Base-by-base conservation (phyloP, 2,888 invertebrate genomes). In the Ferrisia virgata region DNA sequence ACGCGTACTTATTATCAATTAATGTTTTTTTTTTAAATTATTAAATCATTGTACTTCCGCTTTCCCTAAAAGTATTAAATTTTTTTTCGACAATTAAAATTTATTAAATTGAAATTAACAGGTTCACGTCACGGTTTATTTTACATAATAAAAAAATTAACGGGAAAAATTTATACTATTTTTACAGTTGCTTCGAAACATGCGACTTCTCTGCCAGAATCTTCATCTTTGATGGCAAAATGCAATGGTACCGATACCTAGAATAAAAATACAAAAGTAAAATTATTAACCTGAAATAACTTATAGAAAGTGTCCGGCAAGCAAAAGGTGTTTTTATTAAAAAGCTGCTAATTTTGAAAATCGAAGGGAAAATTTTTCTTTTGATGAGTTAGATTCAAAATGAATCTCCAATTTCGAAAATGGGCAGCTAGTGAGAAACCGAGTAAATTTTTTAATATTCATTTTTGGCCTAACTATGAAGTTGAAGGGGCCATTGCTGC, bases 141-240 rank as follows among this genome's bases (percentile, higher is more conserved):
- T 22, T 6, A 22, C 53, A 53, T 53, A 47, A 47, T 22, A 53
- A 53, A 22, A 53, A 53, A 53, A 22, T 9, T 22, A 22, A 9
- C 40, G 4, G 13, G 18, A 28, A 25, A 76, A 25, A 72, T 72
- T 80, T 80, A 80, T 47, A 28, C 31, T 80, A 80, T 80, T 53
- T 47, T 80, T 6, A 80, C 9, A 5, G 18, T 53, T 0, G 25
- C 5, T 80, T 80, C 80, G 28, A 80, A 80, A 80, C 80, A 80
- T 31, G 80, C 80, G 13, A 53, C 18, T 33, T 33, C 33, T 53
- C 80, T 53, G 8, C 31, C 40, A 1, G 33, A 15, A 2, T 39
- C 33, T 8, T 80, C 53, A 80, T 80, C 80, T 31, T 80, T 80
- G 33, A 80, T n/a, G 80, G 31, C 47, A 18, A 47, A 47, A 53